These are phyloP conservation scores for Oxystoma pomonae DNA, from an alignment of 2,888 invertebrate genomes.

Conservation along the genomic window DNA sequence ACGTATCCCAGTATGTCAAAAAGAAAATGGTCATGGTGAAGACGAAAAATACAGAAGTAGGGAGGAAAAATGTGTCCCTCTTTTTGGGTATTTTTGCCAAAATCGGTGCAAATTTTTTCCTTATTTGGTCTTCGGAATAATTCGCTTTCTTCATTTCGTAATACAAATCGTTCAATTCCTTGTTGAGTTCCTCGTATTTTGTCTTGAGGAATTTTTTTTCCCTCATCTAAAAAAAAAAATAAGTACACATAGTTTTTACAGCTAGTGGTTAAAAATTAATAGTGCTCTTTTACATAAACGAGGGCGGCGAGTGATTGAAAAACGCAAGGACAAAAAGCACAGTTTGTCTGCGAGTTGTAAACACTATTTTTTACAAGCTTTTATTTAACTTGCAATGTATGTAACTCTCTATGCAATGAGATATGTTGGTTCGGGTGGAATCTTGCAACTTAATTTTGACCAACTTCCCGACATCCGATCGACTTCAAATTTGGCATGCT, in stretches of 20 bases:
- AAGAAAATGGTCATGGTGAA: constrained; percentile 51
- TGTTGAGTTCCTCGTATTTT: constrained; percentile 53
- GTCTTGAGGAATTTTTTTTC: constrained; percentile 12
- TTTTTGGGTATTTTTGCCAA: neutral
- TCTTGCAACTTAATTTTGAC: too few species aligned
- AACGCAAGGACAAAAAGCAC: too few species aligned
- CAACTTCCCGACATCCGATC: too few species aligned
- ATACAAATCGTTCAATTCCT: constrained; percentile 58
- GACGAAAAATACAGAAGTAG: constrained; percentile 48
- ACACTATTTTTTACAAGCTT: too few species aligned
- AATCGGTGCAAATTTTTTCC: constrained; percentile 59
- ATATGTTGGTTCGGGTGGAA: too few species aligned
- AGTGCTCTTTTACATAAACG: neutral
- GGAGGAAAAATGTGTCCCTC: neutral
- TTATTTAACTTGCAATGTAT: too few species aligned
- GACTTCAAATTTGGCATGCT: too few species aligned
- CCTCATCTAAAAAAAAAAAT: constrained; percentile 25
- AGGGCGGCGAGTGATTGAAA: too few species aligned
- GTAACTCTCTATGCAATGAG: too few species aligned
- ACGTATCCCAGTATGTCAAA: constrained; percentile 56
- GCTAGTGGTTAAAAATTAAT: too few species aligned
- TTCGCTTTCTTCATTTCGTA: constrained; percentile 65
- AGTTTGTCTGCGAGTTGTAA: too few species aligned
- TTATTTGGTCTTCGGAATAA: constrained; percentile 64
- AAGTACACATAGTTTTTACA: too few species aligned